phyloP scores from a whole-genome alignment of 2,888 invertebrate species.

The Pinctada fucata region DNA sequence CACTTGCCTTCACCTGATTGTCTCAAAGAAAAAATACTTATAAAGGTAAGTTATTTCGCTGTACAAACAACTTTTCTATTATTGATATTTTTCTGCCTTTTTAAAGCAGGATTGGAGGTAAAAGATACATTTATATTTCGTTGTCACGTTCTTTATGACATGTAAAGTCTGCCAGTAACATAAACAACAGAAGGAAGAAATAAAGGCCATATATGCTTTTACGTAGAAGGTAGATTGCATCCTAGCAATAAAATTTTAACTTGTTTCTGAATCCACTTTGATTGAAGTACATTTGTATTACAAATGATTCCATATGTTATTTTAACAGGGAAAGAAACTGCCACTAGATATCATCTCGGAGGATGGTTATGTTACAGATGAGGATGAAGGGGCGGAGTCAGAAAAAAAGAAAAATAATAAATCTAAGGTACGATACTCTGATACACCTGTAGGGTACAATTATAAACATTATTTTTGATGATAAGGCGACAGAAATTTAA shows the following conservation, averaged over 20 bases:
- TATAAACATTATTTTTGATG: no score
- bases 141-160: background rate
- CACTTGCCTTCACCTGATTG: conserved; percentile 75
- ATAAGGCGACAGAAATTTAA: no score
- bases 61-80: background rate
- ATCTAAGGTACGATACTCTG: conserved; percentile 60
- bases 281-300: no score
- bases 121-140: background rate
- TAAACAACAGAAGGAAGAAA: no score
- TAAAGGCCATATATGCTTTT: no score
- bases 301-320: no score
- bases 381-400: conserved; percentile 79
- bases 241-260: no score
- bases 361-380: conserved; percentile 79
- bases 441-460: no score
- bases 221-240: no score
- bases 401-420: conserved; percentile 74
- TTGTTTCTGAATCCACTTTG: no score
- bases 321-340: conserved; percentile 78
- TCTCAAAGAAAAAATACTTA: conserved; percentile 74
- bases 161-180: background rate
- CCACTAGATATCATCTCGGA: conserved; percentile 68
- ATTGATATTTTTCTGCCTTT: background rate
- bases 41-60: conserved; percentile 68
- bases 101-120: background rate